Evolutionary conservation across 2,797 vertebrate species (phyloP), one percentile per base, ranked within the genome.

Genomic region (Staurois parvus): DNA sequence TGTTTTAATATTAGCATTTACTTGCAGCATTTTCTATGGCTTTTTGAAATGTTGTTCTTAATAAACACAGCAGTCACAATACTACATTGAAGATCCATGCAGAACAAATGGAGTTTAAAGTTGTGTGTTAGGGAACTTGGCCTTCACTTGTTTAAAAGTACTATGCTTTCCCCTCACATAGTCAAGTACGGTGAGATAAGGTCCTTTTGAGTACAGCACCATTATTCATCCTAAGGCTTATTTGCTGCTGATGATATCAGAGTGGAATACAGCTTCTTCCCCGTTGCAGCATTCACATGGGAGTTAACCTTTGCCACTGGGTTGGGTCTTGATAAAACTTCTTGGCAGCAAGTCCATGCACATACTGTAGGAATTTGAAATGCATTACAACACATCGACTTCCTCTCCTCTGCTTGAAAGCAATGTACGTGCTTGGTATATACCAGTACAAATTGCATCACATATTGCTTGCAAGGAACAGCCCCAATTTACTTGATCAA

Each of bases 181-280:
- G 59, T n/a, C 59, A 48, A 72, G 84, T 40, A 48, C 12, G 52
- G 24, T 69, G n/a, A 67, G 84, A 85, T 85, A 85, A 67, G 45
- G 64, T 74, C 66, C 42, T 80, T 72, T 30, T 74, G 70, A 80
- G 72, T n/a, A 59, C 26, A 85, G 29, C 24, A 28, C 76, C 70
- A 81, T 85, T 85, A 85, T 85, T 80, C 84, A 85, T 81, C 32
- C 59, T 80, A 34, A 37, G 4, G 78, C 62, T n/a, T 85, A n/a
- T 37, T 62, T 68, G 76, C 78, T 76, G 72, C 34, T 59, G 77
- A 85, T 85, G 34, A 75, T 74, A 81, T 85, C 84, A 8, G n/a
- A 17, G 29, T 30, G 70, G 12, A 37, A 85, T 68, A 69, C 29
- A 81, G 73, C 19, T 80, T 24, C 77, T 34, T 75, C n/a, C 40